Evolutionary conservation across 37 sponge, comb jelly and placozoan genomes (phyloP), one percentile per base, ranked within the genome.

Genomic region (Geodia barretti): DNA sequence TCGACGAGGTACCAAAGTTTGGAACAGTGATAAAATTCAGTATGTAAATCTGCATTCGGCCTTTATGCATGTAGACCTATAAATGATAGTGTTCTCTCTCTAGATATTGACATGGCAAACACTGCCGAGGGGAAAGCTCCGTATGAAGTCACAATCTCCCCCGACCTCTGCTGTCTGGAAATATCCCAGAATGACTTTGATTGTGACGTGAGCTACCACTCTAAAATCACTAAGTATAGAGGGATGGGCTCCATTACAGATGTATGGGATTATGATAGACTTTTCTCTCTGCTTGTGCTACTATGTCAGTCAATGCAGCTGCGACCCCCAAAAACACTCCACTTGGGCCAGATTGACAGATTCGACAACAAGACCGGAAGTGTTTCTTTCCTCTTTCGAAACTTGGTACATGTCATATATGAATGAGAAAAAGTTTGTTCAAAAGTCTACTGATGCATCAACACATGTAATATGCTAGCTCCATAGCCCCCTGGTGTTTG

Each of bases 131-230:
- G 70, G 11, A 65, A 54, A 9, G 25, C 42, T 24, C 9, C 66
- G 30, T 30, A 62, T 20, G 66, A 80, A 3, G 76, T 74, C 23
- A 75, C 82, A 24, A 60, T 87, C 31, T 20, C 87, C 20, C 67
- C 74, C 37, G 19, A 37, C 21, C 20, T 76, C 25, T 87, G 87
- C 69, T 80, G 81, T 32, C 79, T 79, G 54, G 31, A 39, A 0
- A 79, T 87, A 40, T 75, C 72, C n/a, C 29, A 73, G 1, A 59
- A 54, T 58, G 87, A 87, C 38, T 54, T 62, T 23, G 81, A 87
- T 59, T 87, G 81, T 64, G 70, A 70, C 34, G 87, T 75, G 60
- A 60, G 64, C 61, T 14, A 43, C 14, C 17, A 21, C 60, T 11
- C 17, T 19, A 21, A 11, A 11, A 21, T 11, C 60, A 58, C 19